Conservation (phyloP, 2,888 invertebrate genomes). For the Laothoe populi region DNA sequence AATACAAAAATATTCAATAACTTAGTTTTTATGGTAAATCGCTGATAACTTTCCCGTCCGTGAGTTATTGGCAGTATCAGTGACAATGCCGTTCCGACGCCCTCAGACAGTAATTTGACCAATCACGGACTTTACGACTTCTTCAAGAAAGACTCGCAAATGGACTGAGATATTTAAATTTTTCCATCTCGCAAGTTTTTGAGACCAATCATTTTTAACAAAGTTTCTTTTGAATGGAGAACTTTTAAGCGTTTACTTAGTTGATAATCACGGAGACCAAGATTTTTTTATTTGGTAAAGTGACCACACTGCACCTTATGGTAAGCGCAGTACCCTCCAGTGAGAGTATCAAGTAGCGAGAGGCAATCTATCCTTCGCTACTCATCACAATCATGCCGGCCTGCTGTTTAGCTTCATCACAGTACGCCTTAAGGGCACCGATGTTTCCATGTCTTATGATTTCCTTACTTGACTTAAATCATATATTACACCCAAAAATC, state of each 20-base stretch:
- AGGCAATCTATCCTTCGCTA: too few species aligned
- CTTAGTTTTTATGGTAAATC: neutral
- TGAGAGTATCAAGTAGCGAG: too few species aligned
- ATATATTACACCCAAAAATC: too few species aligned
- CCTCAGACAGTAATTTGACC: slow-evolving; percentile 55
- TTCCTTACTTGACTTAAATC: too few species aligned
- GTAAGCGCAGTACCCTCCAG: too few species aligned
- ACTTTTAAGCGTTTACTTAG: neutral
- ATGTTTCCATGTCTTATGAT: too few species aligned
- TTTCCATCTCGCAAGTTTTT: neutral
- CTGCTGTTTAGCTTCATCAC: too few species aligned
- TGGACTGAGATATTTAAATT: slow-evolving; percentile 14
- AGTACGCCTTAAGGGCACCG: too few species aligned
- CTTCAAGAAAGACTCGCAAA: slow-evolving; percentile 15
- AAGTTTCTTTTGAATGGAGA: slow-evolving; percentile 5
- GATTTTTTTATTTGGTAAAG: too few species aligned
- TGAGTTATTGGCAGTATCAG: slow-evolving; percentile 52
- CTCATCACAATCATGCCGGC: too few species aligned
- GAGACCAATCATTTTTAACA: neutral
- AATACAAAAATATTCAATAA: neutral
- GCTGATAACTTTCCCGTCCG: slow-evolving; percentile 36
- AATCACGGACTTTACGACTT: slow-evolving; percentile 43
- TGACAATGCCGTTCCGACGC: slow-evolving; percentile 28
- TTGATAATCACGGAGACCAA: neutral
- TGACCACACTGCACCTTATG: too few species aligned